Conservation (phyloP, 2,113 vertebrate species). For the Haemorhous mexicanus region DNA sequence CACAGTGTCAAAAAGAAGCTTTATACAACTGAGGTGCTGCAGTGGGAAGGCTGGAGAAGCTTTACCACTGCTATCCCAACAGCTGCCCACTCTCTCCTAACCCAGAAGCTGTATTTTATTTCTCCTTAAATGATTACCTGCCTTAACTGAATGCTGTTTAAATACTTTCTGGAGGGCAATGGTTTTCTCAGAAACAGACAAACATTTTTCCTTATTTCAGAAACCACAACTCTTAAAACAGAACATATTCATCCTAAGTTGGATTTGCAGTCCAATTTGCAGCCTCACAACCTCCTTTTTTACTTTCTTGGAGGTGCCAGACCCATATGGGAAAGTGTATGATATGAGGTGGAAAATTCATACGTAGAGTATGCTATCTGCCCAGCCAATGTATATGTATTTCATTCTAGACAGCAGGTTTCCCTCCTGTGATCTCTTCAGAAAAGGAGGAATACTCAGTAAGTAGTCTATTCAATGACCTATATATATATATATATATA, state of each 20-base stretch:
- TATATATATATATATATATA: not conserved
- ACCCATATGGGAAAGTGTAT: fast-evolving
- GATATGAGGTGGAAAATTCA: not conserved
- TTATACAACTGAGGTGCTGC: not conserved
- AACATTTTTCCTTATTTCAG: not conserved
- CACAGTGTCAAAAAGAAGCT: not conserved
- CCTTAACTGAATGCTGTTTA: not conserved
- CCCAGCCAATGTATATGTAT: not conserved
- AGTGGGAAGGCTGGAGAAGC: not conserved
- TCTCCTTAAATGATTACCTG: not conserved
- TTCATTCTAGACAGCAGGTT: not conserved
- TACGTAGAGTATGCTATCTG: not conserved
- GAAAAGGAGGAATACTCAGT: not conserved
- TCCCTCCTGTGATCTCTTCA: not conserved
- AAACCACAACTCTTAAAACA: not conserved
- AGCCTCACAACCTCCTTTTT: not conserved
- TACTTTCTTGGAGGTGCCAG: not conserved
- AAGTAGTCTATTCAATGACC: not conserved
- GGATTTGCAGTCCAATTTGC: not conserved
- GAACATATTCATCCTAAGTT: not conserved
- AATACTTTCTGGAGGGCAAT: not conserved
- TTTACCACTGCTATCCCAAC: not conserved
- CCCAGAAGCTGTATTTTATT: not conserved
- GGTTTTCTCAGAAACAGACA: not conserved
- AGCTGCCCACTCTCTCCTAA: not conserved